phyloP scores from a whole-genome alignment of 2,113 vertebrate genomes.

The Dasyurus viverrinus region DNA sequence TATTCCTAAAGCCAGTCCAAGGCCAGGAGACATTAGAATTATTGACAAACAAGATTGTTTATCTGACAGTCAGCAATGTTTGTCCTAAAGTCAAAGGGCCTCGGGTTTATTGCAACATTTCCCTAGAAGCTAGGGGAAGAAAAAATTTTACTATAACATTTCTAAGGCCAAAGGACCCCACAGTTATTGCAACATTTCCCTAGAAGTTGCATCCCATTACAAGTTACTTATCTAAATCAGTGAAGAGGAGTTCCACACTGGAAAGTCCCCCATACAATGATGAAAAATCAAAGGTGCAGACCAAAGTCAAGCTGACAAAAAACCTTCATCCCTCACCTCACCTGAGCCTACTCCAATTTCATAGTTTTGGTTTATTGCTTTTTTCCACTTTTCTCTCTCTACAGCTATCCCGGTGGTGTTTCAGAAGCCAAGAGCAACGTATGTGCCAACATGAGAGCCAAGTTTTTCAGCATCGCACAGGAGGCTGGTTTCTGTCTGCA shows the following conservation, averaged over 20 bases:
- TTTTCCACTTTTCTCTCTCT: slow-evolving; percentile 4
- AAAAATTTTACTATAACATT: too few species aligned
- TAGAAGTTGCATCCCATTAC: too few species aligned
- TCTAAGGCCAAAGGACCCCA: too few species aligned
- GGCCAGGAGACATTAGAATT: too few species aligned
- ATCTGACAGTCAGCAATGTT: too few species aligned
- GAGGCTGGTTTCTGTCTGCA: slow-evolving; percentile 79
- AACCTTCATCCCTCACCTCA: background rate
- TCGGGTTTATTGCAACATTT: too few species aligned
- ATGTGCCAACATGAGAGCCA: slow-evolving; percentile 71
- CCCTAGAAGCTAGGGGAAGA: too few species aligned
- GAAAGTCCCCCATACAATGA: background rate
- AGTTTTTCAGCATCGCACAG: slow-evolving; percentile 78
- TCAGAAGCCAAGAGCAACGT: slow-evolving; percentile 74
- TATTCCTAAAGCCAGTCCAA: too few species aligned
- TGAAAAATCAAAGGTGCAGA: background rate
- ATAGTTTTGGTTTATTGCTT: background rate
- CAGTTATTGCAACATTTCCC: too few species aligned
- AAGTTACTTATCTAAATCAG: background rate
- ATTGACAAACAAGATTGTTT: too few species aligned
- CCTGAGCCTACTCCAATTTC: background rate
- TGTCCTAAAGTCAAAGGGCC: too few species aligned
- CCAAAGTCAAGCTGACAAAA: background rate
- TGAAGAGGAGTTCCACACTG: background rate
- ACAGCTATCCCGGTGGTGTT: slow-evolving; percentile 63